These are phyloP conservation scores for Alces alces DNA, from an alignment of 2,113 vertebrate species.

Conservation along the genomic window DNA sequence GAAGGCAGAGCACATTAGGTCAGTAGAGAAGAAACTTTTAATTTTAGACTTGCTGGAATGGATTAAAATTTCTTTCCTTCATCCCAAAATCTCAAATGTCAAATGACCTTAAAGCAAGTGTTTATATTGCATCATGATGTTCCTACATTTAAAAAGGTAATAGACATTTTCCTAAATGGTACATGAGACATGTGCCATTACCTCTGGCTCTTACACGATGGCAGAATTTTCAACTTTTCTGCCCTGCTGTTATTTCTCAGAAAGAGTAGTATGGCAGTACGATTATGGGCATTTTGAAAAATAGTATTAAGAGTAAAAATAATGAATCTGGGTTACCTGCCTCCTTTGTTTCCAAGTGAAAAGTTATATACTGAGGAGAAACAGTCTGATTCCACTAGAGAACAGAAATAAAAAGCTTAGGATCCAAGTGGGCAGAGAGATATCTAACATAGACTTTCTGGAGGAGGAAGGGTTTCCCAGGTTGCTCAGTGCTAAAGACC, in stretches of 20 bases:
- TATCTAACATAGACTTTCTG: neutral
- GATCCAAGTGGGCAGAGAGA: neutral
- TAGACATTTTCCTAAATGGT: conserved; percentile 3
- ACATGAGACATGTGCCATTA: neutral
- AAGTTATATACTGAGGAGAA: conserved; percentile 5
- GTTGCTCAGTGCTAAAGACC: neutral
- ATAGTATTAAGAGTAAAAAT: neutral
- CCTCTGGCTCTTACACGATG: neutral
- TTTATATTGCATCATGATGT: neutral
- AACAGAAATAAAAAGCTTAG: conserved; percentile 27
- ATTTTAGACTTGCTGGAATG: neutral
- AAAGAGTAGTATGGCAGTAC: neutral
- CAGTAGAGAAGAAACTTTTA: neutral
- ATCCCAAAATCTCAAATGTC: conserved; percentile 10
- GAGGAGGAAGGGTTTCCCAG: neutral
- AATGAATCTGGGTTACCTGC: neutral
- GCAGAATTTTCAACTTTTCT: neutral
- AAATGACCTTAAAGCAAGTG: conserved; percentile 19
- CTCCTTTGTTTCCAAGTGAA: neutral
- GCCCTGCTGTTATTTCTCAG: neutral
- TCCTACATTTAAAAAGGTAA: conserved; percentile 51
- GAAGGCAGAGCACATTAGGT: conserved; percentile 16
- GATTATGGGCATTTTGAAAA: neutral
- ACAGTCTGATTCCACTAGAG: neutral
- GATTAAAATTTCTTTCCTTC: neutral